Percentiles rank a stretch among this genome's conserved stretches.
phyloP scores from a whole-genome alignment of 2,797 vertebrate genomes.

The Mus caroli region DNA sequence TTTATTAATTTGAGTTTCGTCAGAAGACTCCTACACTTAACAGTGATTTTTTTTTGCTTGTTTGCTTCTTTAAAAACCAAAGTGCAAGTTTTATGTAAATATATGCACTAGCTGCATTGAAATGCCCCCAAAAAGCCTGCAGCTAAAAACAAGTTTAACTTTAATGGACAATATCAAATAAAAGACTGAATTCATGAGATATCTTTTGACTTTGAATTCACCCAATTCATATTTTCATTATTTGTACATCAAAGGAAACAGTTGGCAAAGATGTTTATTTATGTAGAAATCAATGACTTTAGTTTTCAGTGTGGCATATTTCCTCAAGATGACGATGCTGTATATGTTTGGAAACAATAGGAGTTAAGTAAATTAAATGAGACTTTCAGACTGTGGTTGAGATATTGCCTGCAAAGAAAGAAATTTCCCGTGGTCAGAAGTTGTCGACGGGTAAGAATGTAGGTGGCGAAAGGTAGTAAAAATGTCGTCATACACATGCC shows the following conservation, averaged over 20 bases:
- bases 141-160: constrained; percentile 68
- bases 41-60: constrained; percentile 7
- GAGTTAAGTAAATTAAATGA: constrained; percentile 54
- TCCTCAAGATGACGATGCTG: background rate
- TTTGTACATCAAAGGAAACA: constrained; percentile 49
- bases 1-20: constrained; percentile 37
- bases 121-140: constrained; percentile 42
- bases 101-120: constrained; percentile 29
- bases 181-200: constrained; percentile 67
- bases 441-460: background rate
- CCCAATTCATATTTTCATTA: constrained; percentile 39
- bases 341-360: constrained; percentile 49
- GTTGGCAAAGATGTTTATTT: constrained; percentile 50
- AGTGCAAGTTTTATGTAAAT: constrained; percentile 48
- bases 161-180: constrained; percentile 63
- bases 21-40: constrained; percentile 12
- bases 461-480: background rate
- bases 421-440: background rate
- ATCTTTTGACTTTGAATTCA: constrained; percentile 49
- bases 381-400: constrained; percentile 26
- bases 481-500: background rate
- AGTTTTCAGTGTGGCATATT: constrained; percentile 41
- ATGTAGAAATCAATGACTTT: constrained; percentile 62
- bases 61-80: constrained; percentile 20
- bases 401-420: background rate